Base-by-base conservation (phyloP, 2,113 vertebrate genomes). In the Ophiodon elongatus region DNA sequence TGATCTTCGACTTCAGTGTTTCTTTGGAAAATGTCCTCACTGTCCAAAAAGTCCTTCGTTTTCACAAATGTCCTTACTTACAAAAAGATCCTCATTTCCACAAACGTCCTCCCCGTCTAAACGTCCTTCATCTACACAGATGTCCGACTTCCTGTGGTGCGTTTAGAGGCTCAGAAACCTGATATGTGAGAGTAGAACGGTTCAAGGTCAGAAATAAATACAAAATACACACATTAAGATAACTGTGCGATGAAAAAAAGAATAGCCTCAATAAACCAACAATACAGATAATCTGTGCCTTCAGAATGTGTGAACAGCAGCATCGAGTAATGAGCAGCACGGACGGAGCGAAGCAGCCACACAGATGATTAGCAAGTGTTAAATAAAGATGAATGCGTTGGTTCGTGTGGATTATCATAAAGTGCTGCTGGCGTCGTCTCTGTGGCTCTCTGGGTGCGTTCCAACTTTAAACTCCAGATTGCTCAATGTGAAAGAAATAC, bases 401-500 rank as follows among this genome's bases (percentile, higher is more conserved):
- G 35, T 68, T 69, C 4, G 31, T 9, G 41, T 3, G 52, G 67
- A 72, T 71, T 19, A 66, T 27, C 41, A 59, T 39, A 33, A 77
- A 74, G 59, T 19, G 65, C 84, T 37, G 59, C 69, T 9, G 69
- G 73, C 73, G 0, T 15, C 10, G 9, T 41, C 73, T 70, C 73
- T 25, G 31, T 39, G 63, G 37, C n/a, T 59, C 76, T 50, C 19
- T 19, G 35, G 21, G 59, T 67, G 59, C 39, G 9, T 65, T 56
- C n/a, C 37, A 33, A 27, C 23, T 72, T n/a, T 8, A 59, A 73
- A 57, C 33, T 56, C 23, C 29, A 17, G 23, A 70, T 45, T 17
- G 7, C 41, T 70, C 43, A 2, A 10, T 21, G 35, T 45, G 57
- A 68, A 63, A 43, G 25, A 71, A 47, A 65, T 9, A 19, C 0